Evolutionary conservation across 2,797 vertebrate genomes (phyloP), one percentile per base, ranked within the genome.

Genomic region (Sebastes taczanowskii): DNA sequence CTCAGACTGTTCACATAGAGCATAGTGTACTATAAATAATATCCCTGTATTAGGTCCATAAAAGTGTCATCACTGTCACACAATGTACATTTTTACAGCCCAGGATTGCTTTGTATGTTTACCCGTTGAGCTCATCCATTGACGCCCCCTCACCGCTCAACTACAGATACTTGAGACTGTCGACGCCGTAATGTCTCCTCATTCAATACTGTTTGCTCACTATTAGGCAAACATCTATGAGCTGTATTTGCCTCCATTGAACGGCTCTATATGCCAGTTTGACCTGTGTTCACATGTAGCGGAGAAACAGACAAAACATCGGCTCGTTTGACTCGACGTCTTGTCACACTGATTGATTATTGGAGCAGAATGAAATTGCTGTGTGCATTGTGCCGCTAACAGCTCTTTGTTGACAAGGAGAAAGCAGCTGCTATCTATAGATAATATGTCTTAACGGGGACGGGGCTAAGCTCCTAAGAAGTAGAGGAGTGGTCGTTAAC

Each of bases 311-410:
- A 74, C 59, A 80, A 86, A 84, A 66, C 81, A 49, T 46, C 27
- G 13, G 49, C 72, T 74, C 70, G n/a, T 81, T 60, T 84, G 67
- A 34, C 20, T 75, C 46, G 20, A 18, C 63, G 60, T 77, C 63
- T 72, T 65, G 49, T 86, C 73, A 70, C 38, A 61, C 11, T 85
- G 87, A 91, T 70, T 77, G 85, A 92, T 88, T 73, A 78, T 46
- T 38, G 74, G 42, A 68, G 53, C 68, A 62, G 62, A 74, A 62
- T 78, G 42, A 80, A 84, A 74, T 71, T n/a, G 25, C 75, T 55
- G 62, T 83, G 75, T 78, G 68, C 78, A 87, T 46, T 89, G 73
- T 62, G 62, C 64, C 1, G 4, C 42, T 23, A 34, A 61, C n/a
- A 67, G 64, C 73, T 71, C 55, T 67, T 62, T 78, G 83, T 64